Evolutionary conservation across 2,797 vertebrate genomes (phyloP).

Genomic region (Periparus ater): DNA sequence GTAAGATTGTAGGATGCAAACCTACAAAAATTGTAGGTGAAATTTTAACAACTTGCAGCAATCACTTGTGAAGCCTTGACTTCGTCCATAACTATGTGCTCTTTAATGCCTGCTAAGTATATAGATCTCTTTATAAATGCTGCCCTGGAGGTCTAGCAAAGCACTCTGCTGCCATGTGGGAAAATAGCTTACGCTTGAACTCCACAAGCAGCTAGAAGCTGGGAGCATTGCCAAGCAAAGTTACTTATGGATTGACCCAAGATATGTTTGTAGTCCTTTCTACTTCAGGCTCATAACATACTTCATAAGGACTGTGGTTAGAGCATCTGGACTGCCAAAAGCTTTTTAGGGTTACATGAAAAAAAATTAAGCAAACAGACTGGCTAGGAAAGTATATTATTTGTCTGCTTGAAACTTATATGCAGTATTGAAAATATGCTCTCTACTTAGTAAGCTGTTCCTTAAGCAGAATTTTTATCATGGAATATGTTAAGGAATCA

Average conservation of each 20-base stretch:
- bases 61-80: not conserved
- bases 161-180: not conserved
- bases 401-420: constrained; percentile 53
- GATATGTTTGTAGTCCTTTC: constrained; percentile 29
- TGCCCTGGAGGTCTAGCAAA: not conserved
- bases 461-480: constrained; percentile 4
- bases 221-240: constrained; percentile 47
- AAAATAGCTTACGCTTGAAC: not conserved
- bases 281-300: constrained; percentile 68
- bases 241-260: constrained; percentile 37
- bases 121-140: not conserved
- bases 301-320: constrained; percentile 70
- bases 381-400: constrained; percentile 49
- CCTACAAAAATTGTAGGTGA: not conserved
- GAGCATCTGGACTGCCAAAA: constrained; percentile 49
- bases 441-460: not conserved
- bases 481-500: not conserved
- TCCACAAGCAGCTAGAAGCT: not conserved
- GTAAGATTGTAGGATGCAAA: not conserved
- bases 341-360: constrained; percentile 54
- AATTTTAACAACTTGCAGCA: not conserved
- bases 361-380: constrained; percentile 57
- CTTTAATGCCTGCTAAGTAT: not conserved
- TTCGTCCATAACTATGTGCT: not conserved
- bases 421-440: not conserved